Conservation (phyloP, 2,888 invertebrate genomes). For the Mechanitis messenoides region DNA sequence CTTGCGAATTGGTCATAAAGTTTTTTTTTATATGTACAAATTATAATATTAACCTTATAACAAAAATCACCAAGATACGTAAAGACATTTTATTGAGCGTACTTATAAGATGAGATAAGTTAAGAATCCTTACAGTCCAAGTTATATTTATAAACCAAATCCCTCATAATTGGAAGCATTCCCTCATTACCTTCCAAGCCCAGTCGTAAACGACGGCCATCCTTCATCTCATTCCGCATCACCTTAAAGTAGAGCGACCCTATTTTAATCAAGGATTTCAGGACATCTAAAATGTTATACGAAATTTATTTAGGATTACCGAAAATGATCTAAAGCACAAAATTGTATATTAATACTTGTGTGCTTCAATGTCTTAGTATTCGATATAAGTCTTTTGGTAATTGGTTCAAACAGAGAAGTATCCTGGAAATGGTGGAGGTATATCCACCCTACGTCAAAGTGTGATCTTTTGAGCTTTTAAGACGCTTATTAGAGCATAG, state of each 20-base stretch:
- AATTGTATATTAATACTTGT: too few species aligned
- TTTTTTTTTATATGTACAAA: too few species aligned
- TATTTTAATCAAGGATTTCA: not conserved
- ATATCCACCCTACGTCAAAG: slow-evolving; percentile 9
- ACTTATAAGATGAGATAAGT: not conserved
- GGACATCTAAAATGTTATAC: too few species aligned
- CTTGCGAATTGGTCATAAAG: too few species aligned
- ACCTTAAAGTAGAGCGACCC: slow-evolving; percentile 16
- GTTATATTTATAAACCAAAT: slow-evolving; percentile 12
- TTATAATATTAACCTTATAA: too few species aligned
- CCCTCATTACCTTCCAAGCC: slow-evolving; percentile 20
- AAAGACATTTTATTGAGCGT: not conserved
- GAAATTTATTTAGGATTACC: too few species aligned
- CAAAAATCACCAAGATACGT: too few species aligned
- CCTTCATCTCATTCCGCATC: slow-evolving; percentile 24
- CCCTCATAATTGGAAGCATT: slow-evolving; percentile 24
- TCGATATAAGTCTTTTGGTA: too few species aligned
- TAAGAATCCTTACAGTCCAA: slow-evolving; percentile 1
- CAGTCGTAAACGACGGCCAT: slow-evolving; percentile 24
- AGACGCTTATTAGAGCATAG: slow-evolving; percentile 24
- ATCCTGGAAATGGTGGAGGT: not conserved
- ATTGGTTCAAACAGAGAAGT: not conserved
- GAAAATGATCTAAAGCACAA: too few species aligned
- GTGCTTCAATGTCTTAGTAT: too few species aligned
- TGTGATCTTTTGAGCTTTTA: slow-evolving; percentile 28